These are phyloP conservation scores for Perizoma flavofasciatum DNA, from an alignment of 2,888 invertebrate species.

Conservation along the genomic window DNA sequence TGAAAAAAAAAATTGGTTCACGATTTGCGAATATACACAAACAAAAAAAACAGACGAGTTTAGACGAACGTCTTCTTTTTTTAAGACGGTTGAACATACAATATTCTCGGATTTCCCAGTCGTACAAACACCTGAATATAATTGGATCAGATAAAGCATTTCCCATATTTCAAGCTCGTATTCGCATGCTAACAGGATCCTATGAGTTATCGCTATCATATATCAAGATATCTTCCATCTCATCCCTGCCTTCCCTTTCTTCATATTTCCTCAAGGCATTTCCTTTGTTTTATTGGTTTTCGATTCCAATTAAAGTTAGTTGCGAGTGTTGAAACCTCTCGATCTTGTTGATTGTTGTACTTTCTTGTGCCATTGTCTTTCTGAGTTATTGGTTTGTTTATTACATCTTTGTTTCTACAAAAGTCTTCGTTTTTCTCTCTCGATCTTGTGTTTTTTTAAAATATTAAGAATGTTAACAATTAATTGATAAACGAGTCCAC, in stretches of 20 bases:
- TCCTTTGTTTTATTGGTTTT: conserved; percentile 10
- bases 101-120: no score
- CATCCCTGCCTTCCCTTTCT: not conserved
- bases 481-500: no score
- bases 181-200: conserved; percentile 18
- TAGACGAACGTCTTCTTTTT: no score
- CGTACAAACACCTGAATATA: conserved; percentile 4
- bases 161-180: conserved; percentile 12
- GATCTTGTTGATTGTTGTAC: not conserved
- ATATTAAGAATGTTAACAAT: no score
- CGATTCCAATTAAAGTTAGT: conserved; percentile 1
- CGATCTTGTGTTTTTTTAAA: no score
- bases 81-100: no score
- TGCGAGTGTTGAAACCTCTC: not conserved
- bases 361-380: conserved; percentile 9
- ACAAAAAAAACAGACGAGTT: no score
- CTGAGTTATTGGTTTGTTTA: not conserved
- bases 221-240: conserved; percentile 11
- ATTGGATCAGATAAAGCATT: conserved; percentile 13
- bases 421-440: not conserved
- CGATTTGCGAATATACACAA: no score
- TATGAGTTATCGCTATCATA: conserved; percentile 17
- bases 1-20: no score
- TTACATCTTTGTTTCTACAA: no score
- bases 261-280: conserved; percentile 5